Percentiles rank a stretch among this genome's conserved stretches.
phyloP scores from a whole-genome alignment of 92 coral and sea anemone species.

The Porites rus region DNA sequence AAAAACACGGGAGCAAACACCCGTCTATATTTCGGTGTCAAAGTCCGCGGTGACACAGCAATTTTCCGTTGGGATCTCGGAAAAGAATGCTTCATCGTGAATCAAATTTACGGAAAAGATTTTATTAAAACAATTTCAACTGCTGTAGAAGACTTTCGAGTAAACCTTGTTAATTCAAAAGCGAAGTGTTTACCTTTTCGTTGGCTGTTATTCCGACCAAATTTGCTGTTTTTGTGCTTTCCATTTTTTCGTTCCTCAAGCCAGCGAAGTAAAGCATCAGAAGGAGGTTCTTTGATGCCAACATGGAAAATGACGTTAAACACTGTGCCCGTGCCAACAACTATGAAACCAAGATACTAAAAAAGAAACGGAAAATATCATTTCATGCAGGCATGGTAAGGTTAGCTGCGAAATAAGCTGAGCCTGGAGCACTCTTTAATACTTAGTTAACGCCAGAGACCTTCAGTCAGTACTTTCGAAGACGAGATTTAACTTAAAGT shows the following conservation, averaged over 20 bases:
- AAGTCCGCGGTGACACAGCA: too few species aligned
- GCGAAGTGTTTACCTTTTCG: slow-evolving; percentile 26
- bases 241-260: slow-evolving; percentile 38
- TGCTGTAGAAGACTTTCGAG: too few species aligned
- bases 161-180: neutral
- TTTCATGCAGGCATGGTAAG: neutral
- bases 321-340: slow-evolving; percentile 72
- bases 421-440: too few species aligned
- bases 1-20: too few species aligned
- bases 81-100: too few species aligned
- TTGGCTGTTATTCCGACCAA: slow-evolving; percentile 26
- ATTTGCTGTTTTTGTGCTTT: slow-evolving; percentile 14
- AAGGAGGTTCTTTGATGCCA: slow-evolving; percentile 78
- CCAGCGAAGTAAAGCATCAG: slow-evolving; percentile 60
- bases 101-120: too few species aligned
- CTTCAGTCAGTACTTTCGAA: too few species aligned
- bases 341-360: slow-evolving; percentile 74
- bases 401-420: neutral
- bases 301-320: slow-evolving; percentile 81
- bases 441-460: too few species aligned
- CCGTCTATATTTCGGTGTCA: too few species aligned
- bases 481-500: too few species aligned
- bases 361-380: neutral
- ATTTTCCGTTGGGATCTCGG: too few species aligned
- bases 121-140: too few species aligned